Conservation (phyloP, 2,113 vertebrate species). For the Furnarius figulus region DNA sequence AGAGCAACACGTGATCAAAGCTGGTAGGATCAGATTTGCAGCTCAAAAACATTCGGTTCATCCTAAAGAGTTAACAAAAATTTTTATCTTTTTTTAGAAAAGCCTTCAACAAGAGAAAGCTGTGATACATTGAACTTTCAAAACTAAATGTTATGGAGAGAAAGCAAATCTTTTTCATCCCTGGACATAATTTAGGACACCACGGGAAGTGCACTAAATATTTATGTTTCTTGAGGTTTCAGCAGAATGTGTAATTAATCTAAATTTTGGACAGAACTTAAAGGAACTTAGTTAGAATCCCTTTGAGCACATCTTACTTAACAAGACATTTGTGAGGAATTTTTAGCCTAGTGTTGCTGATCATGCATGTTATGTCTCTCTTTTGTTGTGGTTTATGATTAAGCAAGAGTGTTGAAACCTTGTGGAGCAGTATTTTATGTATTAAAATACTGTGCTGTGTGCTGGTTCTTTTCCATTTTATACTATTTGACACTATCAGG, state of each 20-base stretch:
- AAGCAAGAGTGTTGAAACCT: constrained; percentile 19
- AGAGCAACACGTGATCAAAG: neutral
- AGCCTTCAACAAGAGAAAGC: neutral
- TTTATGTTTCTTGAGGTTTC: constrained; percentile 11
- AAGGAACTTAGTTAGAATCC: neutral
- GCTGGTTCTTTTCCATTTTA: neutral
- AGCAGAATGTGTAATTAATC: neutral
- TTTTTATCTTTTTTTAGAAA: neutral
- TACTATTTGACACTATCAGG: constrained; percentile 24
- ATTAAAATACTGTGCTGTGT: constrained; percentile 45
- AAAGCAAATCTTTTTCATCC: neutral
- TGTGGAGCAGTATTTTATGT: constrained; percentile 36
- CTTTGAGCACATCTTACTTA: neutral
- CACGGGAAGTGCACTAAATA: neutral
- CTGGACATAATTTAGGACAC: neutral
- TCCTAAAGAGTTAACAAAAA: neutral
- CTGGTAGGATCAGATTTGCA: neutral
- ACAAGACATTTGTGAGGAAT: neutral
- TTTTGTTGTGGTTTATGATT: constrained; percentile 5
- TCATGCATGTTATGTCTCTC: neutral
- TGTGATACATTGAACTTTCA: neutral
- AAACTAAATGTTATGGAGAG: neutral
- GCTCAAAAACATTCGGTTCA: neutral
- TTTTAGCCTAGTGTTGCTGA: neutral
- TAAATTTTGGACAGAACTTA: neutral